Evolutionary conservation across 2,113 vertebrate genomes (phyloP).

Genomic region (Ascaphus truei): DNA sequence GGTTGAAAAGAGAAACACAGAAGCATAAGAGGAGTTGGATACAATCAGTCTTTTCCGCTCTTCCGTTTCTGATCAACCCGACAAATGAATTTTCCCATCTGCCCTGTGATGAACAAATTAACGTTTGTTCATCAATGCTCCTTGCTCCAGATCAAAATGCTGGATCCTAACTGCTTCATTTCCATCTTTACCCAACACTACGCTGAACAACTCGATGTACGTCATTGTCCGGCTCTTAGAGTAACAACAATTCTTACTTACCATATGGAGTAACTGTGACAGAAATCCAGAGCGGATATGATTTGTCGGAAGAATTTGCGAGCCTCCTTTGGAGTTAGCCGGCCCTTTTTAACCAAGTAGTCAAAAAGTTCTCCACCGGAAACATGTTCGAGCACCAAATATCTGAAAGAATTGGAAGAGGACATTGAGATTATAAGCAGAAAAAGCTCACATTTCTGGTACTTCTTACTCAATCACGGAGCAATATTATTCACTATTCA

Average conservation of each 20-base stretch:
- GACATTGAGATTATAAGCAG: neutral
- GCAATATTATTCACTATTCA: too few species aligned
- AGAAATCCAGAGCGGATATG: conserved; percentile 89
- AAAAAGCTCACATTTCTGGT: neutral
- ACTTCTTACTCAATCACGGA: neutral
- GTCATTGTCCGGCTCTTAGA: neutral
- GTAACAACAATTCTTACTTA: conserved; percentile 47
- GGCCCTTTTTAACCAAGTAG: conserved; percentile 88
- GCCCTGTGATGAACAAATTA: too few species aligned
- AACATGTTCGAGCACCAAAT: conserved; percentile 88
- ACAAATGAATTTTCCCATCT: neutral
- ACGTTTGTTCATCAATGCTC: neutral
- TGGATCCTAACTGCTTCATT: neutral
- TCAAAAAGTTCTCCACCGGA: conserved; percentile 89
- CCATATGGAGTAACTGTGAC: conserved; percentile 92
- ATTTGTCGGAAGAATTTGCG: conserved; percentile 94
- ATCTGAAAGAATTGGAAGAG: conserved; percentile 56
- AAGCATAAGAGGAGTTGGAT: neutral
- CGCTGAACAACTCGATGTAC: neutral
- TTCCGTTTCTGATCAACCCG: neutral
- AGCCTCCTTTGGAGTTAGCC: conserved; percentile 87
- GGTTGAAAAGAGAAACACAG: neutral
- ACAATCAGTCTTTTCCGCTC: neutral
- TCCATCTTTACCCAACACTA: neutral
- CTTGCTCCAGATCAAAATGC: neutral